Conservation (phyloP, 2,888 invertebrate species). For the Tetranychus truncatus region DNA sequence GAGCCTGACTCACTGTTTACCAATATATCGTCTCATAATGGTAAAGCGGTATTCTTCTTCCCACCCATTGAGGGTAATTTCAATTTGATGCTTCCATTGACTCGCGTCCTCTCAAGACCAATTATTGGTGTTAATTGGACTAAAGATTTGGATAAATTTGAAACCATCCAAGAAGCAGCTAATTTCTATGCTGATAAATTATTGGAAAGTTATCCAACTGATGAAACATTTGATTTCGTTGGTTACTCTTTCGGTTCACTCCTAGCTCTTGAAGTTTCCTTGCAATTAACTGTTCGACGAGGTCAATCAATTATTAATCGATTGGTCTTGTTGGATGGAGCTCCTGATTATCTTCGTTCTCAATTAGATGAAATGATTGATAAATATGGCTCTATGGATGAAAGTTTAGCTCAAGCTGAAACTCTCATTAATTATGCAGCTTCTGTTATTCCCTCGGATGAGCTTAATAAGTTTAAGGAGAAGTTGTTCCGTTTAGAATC, state of each 20-base stretch:
- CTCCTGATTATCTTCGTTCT: slow-evolving; percentile 35
- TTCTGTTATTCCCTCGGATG: background rate
- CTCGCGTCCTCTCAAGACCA: slow-evolving; percentile 49
- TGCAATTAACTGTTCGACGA: slow-evolving; percentile 49
- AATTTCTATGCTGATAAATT: slow-evolving; percentile 11
- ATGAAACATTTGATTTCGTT: slow-evolving; percentile 65
- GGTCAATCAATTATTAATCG: slow-evolving; percentile 36
- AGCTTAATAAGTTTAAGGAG: slow-evolving; percentile 4
- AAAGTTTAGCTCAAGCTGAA: slow-evolving; percentile 1
- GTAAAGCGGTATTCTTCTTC: slow-evolving; percentile 37
- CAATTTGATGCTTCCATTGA: slow-evolving; percentile 48
- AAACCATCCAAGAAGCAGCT: slow-evolving; percentile 6
- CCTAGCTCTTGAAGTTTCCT: slow-evolving; percentile 77
- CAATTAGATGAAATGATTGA: background rate
- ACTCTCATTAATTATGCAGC: background rate
- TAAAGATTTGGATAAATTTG: slow-evolving; percentile 11
- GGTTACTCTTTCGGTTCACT: slow-evolving; percentile 93
- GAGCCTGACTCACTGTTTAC: slow-evolving; percentile 46
- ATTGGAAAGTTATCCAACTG: slow-evolving; percentile 31
- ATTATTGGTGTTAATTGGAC: slow-evolving; percentile 73
- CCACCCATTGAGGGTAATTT: slow-evolving; percentile 79
- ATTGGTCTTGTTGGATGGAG: slow-evolving; percentile 71
- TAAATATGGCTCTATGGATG: background rate
- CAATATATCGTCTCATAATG: slow-evolving; percentile 36
- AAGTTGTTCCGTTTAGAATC: background rate